Base-by-base conservation (phyloP, 2,113 vertebrate species). In the Bubalus kerabau region DNA sequence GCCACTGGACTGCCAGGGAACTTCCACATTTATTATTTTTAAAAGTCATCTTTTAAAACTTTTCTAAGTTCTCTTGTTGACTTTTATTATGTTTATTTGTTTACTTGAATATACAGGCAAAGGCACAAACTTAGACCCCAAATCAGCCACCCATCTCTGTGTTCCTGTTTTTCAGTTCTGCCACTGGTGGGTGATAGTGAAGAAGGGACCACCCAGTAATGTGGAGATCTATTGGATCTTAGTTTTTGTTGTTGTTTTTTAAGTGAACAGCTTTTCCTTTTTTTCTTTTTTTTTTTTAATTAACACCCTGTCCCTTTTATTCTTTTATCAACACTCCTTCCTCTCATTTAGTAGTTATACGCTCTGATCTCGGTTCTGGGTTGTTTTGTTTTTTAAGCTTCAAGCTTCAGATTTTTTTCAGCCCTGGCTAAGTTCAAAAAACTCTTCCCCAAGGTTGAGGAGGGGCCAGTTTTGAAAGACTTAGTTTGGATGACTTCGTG, bases 191-290 rank as follows among this genome's bases (percentile, higher is more conserved):
- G 96, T 98, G 96, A 87, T 95, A 92, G 82, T 94, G 93, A 95
- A 95, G 97, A 96, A 97, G 96, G 97, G 97, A 98, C 98, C 97
- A 98, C 97, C 97, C 98, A 96, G 88, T 96, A 91, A 80, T 81
- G 90, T 88, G 81, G 97, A 90, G 36, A 84, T 62, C 23, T 85
- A 28, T 94, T 60, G 64, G 23, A 2, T 94, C 52, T 17, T 95
- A 32, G 2, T 86, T 26, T 10, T 90, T 59, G 2, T 32, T 46
- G 32, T 60, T 74, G 40, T 74, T 76, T 43, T 28, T 83, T 60
- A 93, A 80, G 60, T 56, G 57, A 67, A 14, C 23, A 50, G 24
- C 2, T 93, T 86, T 26, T 67, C 11, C 1, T 30, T 76, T 32
- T 67, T 85, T 36, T 36, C 2, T 36, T 30, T 76, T 32, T 67